Conservation (phyloP, 2,888 invertebrate genomes). For the Entomobrya proxima region DNA sequence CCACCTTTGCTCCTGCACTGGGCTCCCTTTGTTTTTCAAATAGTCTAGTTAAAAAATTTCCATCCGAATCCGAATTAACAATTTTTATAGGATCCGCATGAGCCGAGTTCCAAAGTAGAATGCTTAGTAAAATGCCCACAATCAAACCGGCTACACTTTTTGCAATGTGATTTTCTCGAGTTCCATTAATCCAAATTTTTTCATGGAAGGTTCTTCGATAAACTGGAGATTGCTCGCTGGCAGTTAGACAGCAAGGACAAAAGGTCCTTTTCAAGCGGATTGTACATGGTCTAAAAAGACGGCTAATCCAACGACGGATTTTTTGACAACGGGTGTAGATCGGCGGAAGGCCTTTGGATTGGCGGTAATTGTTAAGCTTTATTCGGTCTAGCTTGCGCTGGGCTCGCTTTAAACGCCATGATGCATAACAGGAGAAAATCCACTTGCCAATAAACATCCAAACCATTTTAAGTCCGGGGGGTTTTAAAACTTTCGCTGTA, state of each 20-base stretch:
- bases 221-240: neutral
- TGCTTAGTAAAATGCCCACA: conserved; percentile 82
- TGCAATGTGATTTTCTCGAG: conserved; percentile 81
- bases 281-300: conserved; percentile 35
- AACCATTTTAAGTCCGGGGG: conserved; percentile 6
- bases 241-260: conserved; percentile 61
- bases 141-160: conserved; percentile 84
- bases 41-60: neutral
- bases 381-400: conserved; percentile 61
- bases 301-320: conserved; percentile 37
- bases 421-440: conserved; percentile 36
- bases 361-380: conserved; percentile 72
- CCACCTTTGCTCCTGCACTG: conserved; percentile 81
- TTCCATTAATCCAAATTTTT: conserved; percentile 77
- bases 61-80: neutral
- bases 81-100: conserved; percentile 45
- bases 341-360: conserved; percentile 63
- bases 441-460: conserved; percentile 43
- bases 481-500: neutral
- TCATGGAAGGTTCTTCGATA: conserved; percentile 57
- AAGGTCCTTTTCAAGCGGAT: conserved; percentile 1
- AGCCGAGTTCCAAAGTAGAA: conserved; percentile 78
- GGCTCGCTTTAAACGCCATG: conserved; percentile 59
- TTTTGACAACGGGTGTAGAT: conserved; percentile 60
- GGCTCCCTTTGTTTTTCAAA: conserved; percentile 77